Conservation (phyloP, 2,888 invertebrate genomes). For the Acrocyrtus sp. region DNA sequence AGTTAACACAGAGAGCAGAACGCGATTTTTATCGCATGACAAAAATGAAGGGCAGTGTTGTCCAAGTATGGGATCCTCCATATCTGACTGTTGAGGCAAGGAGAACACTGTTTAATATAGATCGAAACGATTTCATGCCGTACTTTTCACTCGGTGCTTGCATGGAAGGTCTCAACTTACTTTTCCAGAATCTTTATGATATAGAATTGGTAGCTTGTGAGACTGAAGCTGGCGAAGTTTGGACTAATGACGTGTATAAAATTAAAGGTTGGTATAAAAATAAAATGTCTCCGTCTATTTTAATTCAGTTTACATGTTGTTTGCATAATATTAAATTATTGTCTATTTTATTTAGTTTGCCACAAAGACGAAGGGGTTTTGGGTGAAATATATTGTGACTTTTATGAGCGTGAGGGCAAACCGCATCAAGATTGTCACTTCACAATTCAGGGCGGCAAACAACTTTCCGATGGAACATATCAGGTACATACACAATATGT, state of each 20-base stretch:
- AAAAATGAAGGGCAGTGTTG: conserved; percentile 73
- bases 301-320: too few relatives aligned
- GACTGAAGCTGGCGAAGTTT: conserved; percentile 82
- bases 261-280: conserved; percentile 75
- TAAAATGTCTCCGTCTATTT: too few relatives aligned
- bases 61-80: conserved; percentile 83
- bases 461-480: conserved; percentile 80
- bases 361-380: conserved; percentile 83
- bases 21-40: conserved; percentile 82
- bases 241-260: conserved; percentile 91
- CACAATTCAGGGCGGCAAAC: conserved; percentile 94
- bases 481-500: conserved; percentile 72
- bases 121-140: conserved; percentile 78
- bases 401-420: conserved; percentile 91
- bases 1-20: conserved; percentile 76
- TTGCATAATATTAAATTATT: too few relatives aligned
- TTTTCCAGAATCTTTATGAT: conserved; percentile 86
- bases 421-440: conserved; percentile 99
- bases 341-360: conserved; percentile 76
- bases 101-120: conserved; percentile 72
- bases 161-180: conserved; percentile 94
- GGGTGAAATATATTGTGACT: conserved; percentile 97
- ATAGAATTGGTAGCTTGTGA: conserved; percentile 80
- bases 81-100: conserved; percentile 83
- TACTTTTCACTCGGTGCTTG: conserved; percentile 93